These are phyloP conservation scores for Platerodrilus igneus DNA, from an alignment of 2,888 invertebrate genomes.

Conservation along the genomic window DNA sequence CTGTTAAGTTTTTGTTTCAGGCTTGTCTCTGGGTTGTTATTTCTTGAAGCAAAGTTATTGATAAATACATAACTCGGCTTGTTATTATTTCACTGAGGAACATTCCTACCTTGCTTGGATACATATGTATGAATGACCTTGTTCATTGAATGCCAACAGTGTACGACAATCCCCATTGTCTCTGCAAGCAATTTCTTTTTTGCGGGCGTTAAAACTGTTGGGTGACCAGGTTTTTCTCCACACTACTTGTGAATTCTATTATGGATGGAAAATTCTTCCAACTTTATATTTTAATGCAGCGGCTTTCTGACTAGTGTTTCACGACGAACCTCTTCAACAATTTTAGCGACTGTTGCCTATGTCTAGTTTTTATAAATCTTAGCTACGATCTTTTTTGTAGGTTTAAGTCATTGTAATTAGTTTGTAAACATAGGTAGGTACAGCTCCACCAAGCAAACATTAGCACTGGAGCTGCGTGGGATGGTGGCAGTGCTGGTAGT, in stretches of 20 bases:
- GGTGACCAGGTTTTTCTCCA: conserved; percentile 1
- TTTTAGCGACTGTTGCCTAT: too few species aligned
- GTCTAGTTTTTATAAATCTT: conserved; percentile 8
- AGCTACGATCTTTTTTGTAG: conserved; percentile 1
- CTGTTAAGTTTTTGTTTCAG: conserved; percentile 6
- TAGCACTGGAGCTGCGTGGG: too few species aligned
- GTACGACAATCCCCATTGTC: conserved; percentile 4
- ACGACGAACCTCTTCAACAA: too few species aligned
- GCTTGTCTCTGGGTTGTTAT: conserved; percentile 4
- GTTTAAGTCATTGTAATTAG: conserved; percentile 3
- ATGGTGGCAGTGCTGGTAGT: too few species aligned
- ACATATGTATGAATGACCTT: conserved; percentile 4
- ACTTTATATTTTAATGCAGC: conserved; percentile 11
- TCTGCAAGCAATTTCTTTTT: conserved; percentile 7
- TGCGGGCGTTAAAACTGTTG: conserved; percentile 1
- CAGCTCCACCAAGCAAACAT: too few species aligned
- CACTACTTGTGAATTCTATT: conserved; percentile 9
- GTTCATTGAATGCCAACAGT: conserved; percentile 9
- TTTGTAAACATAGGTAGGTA: too few species aligned
- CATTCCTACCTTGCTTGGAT: conserved; percentile 8
- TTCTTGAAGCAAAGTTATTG: conserved; percentile 5
- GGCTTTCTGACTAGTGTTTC: conserved; percentile 1
- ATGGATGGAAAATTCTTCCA: conserved; percentile 8
- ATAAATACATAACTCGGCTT: conserved; percentile 10
- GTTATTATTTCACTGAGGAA: conserved; percentile 6